These are phyloP conservation scores for Pao palembangensis DNA, from an alignment of 2,113 vertebrate species.

Conservation along the genomic window DNA sequence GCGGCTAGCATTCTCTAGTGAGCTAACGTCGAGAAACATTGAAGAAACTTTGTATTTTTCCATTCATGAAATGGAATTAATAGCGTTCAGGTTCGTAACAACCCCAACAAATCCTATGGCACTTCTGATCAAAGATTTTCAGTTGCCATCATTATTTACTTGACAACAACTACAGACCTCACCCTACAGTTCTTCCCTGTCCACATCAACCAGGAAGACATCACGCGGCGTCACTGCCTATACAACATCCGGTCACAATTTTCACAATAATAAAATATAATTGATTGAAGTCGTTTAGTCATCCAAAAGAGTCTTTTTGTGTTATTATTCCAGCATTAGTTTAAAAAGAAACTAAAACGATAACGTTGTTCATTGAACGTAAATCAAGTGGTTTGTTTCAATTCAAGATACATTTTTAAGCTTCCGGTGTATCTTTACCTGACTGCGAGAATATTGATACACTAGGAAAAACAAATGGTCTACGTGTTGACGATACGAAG, in stretches of 20 bases:
- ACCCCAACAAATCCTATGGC: fast-evolving
- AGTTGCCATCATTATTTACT: constrained; percentile 10
- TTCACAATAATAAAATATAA: constrained; percentile 31
- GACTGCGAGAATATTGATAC: not conserved
- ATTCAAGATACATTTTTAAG: fast-evolving
- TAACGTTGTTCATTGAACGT: not conserved
- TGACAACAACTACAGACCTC: constrained; percentile 44
- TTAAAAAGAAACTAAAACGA: not conserved
- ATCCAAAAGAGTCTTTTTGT: not conserved
- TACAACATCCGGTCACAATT: not conserved
- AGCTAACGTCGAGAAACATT: not conserved
- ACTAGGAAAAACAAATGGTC: not conserved
- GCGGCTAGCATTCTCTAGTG: constrained; percentile 15
- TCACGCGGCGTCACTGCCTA: not conserved
- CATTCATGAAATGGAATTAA: not conserved
- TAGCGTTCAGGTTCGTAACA: not conserved
- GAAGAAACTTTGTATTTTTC: not conserved
- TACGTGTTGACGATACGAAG: constrained; percentile 45
- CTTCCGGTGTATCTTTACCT: constrained; percentile 1
- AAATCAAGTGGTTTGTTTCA: not conserved
- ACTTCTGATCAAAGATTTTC: not conserved
- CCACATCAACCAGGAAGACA: constrained; percentile 56
- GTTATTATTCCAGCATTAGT: not conserved
- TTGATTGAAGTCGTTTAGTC: not conserved
- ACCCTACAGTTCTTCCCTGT: constrained; percentile 33